Base-by-base conservation (phyloP, 2,888 invertebrate species). In the Acronicta alni region DNA sequence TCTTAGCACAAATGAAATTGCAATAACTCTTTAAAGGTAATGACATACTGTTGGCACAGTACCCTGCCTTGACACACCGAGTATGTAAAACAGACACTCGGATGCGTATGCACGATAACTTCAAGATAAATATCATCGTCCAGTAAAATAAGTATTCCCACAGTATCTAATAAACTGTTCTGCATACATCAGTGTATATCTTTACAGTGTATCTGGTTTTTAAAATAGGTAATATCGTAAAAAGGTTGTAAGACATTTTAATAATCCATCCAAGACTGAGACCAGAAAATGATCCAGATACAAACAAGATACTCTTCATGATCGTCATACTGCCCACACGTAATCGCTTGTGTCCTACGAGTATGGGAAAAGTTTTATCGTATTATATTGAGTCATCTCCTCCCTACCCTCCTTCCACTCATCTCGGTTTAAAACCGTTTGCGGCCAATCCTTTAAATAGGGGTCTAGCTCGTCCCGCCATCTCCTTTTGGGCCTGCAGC, bases 151-250 rank as follows among this genome's bases (percentile, higher is more conserved):
- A 71, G 60, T 77, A 74, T 78, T 78, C 74, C 60, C 67, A 67
- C 67, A 75, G 58, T 72, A 75, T 75, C 72, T 82, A 83, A 83
- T 84, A 80, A 82, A 81, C 77, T 77, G 70, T 76, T 51, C 67
- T 66, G 58, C 67, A 70, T 72, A 74, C 70, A 70, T 82, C 74
- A 75, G 46, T 42, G 67, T 66, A 62, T 84, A 87, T 83, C 79
- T 79, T 51, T 57, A 61, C 55, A 72, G 78, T 75, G 74, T 75
- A 80, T 82, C 79, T 70, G 52, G 60, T 69, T 73, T 75, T 74
- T 77, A 55, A 79, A 78, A 71, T 72, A 70, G 61, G 74, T 55
- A 61, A 60, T 71, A 42, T 51, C 14, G 52, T 47, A 41, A 52
- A 57, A 60, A 44, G 3, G 30, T 62, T 53, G 20, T 15, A 32